Conservation (phyloP, 2,888 invertebrate species). For the Pollenia griseotomentosa region DNA sequence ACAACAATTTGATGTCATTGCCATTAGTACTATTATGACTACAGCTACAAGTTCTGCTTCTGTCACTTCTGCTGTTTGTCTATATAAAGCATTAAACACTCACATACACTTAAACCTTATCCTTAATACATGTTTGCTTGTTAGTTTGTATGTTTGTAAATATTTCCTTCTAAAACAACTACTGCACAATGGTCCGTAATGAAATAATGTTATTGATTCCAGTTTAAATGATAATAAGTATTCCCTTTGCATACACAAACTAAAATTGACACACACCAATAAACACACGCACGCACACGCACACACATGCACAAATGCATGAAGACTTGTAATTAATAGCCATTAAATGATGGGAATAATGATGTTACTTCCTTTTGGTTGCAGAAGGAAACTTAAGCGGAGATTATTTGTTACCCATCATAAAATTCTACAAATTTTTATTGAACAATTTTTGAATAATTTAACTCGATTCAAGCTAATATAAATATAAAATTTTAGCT, state of each 20-base stretch:
- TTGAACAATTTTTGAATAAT: conserved; percentile 49
- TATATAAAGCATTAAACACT: not conserved
- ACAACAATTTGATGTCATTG: conserved; percentile 51
- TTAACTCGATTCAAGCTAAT: conserved; percentile 16
- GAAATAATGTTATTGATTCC: conserved; percentile 70
- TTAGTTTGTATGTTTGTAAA: not conserved
- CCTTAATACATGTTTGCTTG: not conserved
- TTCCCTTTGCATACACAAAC: conserved; percentile 53
- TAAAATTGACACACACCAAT: conserved; percentile 1
- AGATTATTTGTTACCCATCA: not conserved
- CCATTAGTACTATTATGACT: not conserved
- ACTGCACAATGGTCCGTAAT: conserved; percentile 62
- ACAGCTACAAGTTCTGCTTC: not conserved
- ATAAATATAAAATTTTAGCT: conserved; percentile 30
- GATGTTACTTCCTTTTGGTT: conserved; percentile 23
- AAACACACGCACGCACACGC: not conserved
- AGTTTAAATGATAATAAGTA: conserved; percentile 46
- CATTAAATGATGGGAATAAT: conserved; percentile 19
- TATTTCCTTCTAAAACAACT: conserved; percentile 20
- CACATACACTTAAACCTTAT: not conserved
- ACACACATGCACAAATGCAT: not conserved
- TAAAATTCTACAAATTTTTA: conserved; percentile 50
- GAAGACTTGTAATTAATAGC: conserved; percentile 6
- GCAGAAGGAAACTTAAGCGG: not conserved
- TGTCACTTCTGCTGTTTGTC: not conserved